Conservation (phyloP, 2,888 invertebrate genomes). For the Aporophyla nigra region DNA sequence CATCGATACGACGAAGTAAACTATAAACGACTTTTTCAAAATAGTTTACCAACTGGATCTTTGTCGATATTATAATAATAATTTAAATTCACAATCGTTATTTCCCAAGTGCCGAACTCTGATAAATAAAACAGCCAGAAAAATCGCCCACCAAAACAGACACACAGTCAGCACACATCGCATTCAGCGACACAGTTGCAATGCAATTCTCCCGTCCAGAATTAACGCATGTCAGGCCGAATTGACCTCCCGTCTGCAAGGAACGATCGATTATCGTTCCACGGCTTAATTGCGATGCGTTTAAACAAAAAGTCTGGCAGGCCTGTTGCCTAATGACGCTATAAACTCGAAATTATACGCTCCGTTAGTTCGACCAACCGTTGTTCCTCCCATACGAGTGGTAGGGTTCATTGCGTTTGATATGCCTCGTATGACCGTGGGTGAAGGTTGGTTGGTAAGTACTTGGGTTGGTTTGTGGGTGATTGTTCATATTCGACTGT, state of each 20-base stretch:
- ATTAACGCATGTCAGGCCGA: constrained; percentile 63
- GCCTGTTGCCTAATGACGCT: constrained; percentile 84
- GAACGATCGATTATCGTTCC: constrained; percentile 86
- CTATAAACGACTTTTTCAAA: not conserved
- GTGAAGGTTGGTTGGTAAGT: constrained; percentile 43
- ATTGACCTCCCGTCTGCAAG: constrained; percentile 76
- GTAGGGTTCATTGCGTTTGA: constrained; percentile 72
- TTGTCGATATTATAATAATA: not conserved
- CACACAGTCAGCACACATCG: not conserved
- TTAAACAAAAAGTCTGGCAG: constrained; percentile 82
- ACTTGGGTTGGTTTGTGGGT: constrained; percentile 10
- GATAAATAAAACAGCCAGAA: constrained; percentile 28
- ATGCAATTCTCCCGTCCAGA: constrained; percentile 60
- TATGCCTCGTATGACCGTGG: constrained; percentile 41
- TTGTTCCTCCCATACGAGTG: constrained; percentile 72
- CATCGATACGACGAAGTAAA: not conserved
- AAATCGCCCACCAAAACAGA: constrained; percentile 17
- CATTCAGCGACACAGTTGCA: constrained; percentile 35
- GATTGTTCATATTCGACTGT: not conserved
- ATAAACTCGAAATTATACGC: constrained; percentile 88
- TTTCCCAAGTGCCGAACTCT: not conserved
- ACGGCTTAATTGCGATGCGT: constrained; percentile 85
- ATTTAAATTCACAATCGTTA: not conserved
- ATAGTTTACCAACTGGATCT: not conserved
- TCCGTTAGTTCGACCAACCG: constrained; percentile 81